Base-by-base conservation (phyloP, 2,113 vertebrate genomes). In the Eptesicus fuscus region DNA sequence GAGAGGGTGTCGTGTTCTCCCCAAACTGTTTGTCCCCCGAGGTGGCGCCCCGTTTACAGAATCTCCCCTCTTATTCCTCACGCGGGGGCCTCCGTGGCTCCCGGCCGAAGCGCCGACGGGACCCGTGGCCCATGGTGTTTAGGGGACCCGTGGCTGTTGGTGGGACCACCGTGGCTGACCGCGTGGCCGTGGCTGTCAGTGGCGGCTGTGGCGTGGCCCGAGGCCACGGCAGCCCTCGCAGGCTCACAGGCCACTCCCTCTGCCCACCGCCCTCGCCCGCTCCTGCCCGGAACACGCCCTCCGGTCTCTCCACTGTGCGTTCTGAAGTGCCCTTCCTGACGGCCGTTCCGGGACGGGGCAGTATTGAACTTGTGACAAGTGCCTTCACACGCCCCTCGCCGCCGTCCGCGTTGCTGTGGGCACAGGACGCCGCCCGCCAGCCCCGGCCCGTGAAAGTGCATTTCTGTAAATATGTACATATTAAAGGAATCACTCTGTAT, bases 391-490 rank as follows among this genome's bases (percentile, higher is more conserved):
- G 97, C 98, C 98, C 98, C 98, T 98, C 94, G 98, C 98, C 97
- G 97, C 98, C 98, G 99, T 98, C 99, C 98, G 95, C 67, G 49
- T 98, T 93, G 97, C 98, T 95, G 98, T 97, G 95, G 95, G 92
- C 90, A 44, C 92, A 30, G 92, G 92, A 87, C 37, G 77, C 97
- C 88, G 95, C 97, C 98, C 96, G 97, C 97, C 94, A 96, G 98
- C 97, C 97, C 96, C 76, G 90, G 98, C 98, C 98, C 89, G 97
- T 98, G 97, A 94, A 98, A 98, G 97, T 98, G 97, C 97, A 96
- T 98, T 98, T 98, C 95, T 99, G 99, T 99, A 99, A 97, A 99
- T 99, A 98, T 99, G 99, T 99, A 99, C 98, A 99, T 99, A 99
- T 98, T 98, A 98, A 98, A 99, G 98, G 99, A 99, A 99, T 99